Conservation (phyloP, 2,797 vertebrate species). For the Oophaga sylvatica region DNA sequence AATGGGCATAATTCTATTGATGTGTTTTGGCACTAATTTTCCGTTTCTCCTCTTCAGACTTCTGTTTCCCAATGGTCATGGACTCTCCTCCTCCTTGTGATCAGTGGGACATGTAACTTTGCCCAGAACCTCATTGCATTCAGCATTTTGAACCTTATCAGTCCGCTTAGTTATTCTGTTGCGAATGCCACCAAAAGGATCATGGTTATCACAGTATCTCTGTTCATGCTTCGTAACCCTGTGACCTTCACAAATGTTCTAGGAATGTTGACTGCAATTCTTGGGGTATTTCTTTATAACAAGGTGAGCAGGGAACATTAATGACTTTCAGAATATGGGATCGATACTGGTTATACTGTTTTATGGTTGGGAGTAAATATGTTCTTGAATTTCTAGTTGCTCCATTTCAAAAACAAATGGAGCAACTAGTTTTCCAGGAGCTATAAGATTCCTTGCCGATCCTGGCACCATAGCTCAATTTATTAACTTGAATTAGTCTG, state of each 20-base stretch:
- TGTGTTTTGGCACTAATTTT: background rate
- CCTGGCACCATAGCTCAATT: too few relatives aligned
- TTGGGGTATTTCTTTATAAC: slow-evolving; percentile 97
- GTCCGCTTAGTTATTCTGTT: slow-evolving; percentile 95
- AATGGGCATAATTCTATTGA: background rate
- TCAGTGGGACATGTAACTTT: slow-evolving; percentile 98
- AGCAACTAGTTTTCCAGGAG: too few relatives aligned
- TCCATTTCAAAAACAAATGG: too few relatives aligned
- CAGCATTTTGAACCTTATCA: slow-evolving; percentile 95
- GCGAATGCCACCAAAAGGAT: slow-evolving; percentile 98
- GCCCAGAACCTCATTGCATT: slow-evolving; percentile 98
- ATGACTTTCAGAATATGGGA: background rate
- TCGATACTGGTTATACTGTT: background rate
- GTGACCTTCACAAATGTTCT: slow-evolving; percentile 89
- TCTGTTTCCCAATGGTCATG: slow-evolving; percentile 81
- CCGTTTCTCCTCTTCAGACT: slow-evolving; percentile 71
- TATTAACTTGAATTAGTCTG: too few relatives aligned
- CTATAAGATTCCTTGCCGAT: too few relatives aligned
- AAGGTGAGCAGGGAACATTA: slow-evolving; percentile 77
- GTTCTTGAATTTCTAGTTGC: background rate
- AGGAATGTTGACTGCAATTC: slow-evolving; percentile 96
- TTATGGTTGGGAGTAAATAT: background rate
- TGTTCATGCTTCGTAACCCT: slow-evolving; percentile 93
- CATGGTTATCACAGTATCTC: slow-evolving; percentile 95
- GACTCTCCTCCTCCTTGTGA: slow-evolving; percentile 87